Evolutionary conservation across 2,113 vertebrate genomes (phyloP).

Genomic region (Microcebus tavaratra): DNA sequence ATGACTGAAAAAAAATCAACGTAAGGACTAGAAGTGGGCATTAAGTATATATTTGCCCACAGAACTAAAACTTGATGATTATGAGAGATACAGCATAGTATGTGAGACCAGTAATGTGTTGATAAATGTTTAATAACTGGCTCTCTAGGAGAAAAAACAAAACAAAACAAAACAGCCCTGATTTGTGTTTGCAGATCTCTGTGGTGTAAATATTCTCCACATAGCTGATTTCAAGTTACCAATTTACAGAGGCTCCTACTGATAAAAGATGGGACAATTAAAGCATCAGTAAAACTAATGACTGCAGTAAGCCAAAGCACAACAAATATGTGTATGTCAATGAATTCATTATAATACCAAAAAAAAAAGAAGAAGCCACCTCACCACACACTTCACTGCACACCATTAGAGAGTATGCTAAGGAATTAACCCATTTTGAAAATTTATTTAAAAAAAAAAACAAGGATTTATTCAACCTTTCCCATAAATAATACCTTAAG

Average conservation of each 20-base stretch:
- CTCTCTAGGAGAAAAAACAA: neutral
- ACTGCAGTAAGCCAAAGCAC: neutral
- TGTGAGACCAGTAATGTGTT: neutral
- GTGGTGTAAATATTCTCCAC: neutral
- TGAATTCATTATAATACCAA: neutral
- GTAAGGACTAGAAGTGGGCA: neutral
- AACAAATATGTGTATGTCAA: neutral
- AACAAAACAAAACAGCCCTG: neutral
- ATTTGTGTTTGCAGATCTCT: slow-evolving; percentile 1
- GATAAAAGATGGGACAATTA: neutral
- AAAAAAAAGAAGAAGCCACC: neutral
- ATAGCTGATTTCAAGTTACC: neutral
- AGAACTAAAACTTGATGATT: neutral
- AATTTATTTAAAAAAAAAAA: neutral
- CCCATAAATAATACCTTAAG: neutral
- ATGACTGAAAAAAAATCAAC: neutral
- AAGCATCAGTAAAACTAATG: neutral
- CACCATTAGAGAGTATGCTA: neutral
- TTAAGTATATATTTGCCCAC: neutral
- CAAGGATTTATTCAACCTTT: neutral
- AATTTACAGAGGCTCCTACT: neutral
- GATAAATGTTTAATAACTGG: neutral
- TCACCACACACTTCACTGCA: neutral
- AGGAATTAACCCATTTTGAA: neutral
- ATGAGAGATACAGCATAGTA: neutral